Evolutionary conservation across 1,140 invertebrate species (phyloP).

Genomic region (Dendroctonus ponderosae): DNA sequence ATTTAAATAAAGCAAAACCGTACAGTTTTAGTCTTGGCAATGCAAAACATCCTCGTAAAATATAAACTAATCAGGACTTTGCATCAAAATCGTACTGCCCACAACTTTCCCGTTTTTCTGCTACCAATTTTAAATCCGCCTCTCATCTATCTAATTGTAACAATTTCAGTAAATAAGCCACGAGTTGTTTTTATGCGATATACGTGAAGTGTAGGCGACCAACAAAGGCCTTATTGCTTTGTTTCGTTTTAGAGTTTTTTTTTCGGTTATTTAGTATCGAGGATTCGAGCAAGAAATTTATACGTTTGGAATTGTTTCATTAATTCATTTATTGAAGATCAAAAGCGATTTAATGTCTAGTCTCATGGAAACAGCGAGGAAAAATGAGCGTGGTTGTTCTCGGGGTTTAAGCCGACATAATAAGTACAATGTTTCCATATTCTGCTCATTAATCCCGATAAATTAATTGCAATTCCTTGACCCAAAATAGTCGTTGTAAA

Average conservation of each 20-base stretch:
- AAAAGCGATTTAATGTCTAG: background rate
- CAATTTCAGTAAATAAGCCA: slow-evolving; percentile 27
- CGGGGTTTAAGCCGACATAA: too few species aligned
- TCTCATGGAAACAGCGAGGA: background rate
- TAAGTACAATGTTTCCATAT: too few species aligned
- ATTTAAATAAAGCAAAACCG: too few species aligned
- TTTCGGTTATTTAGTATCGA: background rate
- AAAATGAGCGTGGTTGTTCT: too few species aligned
- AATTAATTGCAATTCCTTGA: too few species aligned
- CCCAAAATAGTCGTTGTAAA: too few species aligned
- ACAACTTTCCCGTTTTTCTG: slow-evolving; percentile 8
- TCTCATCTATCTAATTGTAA: slow-evolving; percentile 24
- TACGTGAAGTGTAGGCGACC: slow-evolving; percentile 20
- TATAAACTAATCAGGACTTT: too few species aligned
- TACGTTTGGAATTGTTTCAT: background rate
- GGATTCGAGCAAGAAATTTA: background rate
- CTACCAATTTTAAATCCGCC: background rate
- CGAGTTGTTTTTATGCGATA: slow-evolving; percentile 15
- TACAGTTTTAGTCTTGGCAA: too few species aligned
- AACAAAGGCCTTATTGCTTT: slow-evolving; percentile 6
- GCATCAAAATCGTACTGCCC: slow-evolving; percentile 3
- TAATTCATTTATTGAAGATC: background rate
- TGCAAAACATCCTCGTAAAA: too few species aligned
- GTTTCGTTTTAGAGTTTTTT: background rate
- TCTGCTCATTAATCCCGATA: too few species aligned